Base-by-base conservation (phyloP, 2,888 invertebrate species). In the Corythucha ciliata region DNA sequence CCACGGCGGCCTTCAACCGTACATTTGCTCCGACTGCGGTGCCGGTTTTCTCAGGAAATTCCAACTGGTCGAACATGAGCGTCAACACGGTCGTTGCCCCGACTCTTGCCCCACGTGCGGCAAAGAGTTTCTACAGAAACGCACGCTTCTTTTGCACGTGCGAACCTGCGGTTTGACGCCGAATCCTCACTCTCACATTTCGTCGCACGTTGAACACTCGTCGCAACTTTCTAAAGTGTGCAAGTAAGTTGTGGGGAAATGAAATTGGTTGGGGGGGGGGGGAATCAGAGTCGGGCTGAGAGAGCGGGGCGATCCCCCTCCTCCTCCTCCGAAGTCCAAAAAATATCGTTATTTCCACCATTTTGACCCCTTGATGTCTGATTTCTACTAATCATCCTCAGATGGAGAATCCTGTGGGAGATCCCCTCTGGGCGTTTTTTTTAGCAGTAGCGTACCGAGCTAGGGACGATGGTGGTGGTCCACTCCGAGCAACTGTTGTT, bases 1-100 rank as follows among this genome's bases (percentile, higher is more conserved):
- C 70, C 92, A 93, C 70, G 92, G 91, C n/a, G 94, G 94, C 6
- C 80, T 93, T 63, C 88, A 91, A 64, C 94, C 96, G 10, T 96
- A 93, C 71, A 84, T 84, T 60, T 96, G 96, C 69, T 79, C 82
- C 48, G 89, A 89, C 65, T 96, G 96, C 65, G 85, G 86, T 20
- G 81, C 80, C 47, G 83, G 85, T 53, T 87, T 87, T 71, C 81
- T 85, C 52, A 75, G 87, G 57, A 87, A 87, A 74, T 87, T 87
- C 71, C 86, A 87, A 68, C 72, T 87, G 60, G 86, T 87, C 40
- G 85, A 86, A 69, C 87, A 87, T 69, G 84, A 83, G 10, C 75
- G 85, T 6, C 75, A 84, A 57, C 87, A 87, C 67, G 87, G 87
- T 22, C 74, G 83, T 50, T 78, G 83, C 58, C 87, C 87, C 39